A percentile compares a stretch with the other conserved stretches of the same genome.
phyloP scores from a whole-genome alignment of 1,140 invertebrate genomes.

The Homarus americanus region DNA sequence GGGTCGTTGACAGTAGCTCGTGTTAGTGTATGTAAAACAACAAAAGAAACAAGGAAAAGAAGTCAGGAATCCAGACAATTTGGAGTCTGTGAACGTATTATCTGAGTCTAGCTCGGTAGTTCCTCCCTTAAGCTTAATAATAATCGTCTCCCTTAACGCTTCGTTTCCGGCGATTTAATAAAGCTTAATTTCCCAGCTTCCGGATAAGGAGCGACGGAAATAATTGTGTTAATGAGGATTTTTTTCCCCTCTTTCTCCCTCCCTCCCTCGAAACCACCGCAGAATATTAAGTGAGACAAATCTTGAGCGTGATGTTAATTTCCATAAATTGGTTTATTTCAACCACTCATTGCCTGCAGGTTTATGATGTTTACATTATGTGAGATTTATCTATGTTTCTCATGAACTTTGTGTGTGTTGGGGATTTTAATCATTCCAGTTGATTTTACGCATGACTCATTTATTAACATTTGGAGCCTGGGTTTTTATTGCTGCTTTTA shows the following conservation, averaged over 20 bases:
- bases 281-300: neutral
- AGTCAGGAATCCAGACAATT: no score
- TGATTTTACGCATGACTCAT: no score
- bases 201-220: neutral
- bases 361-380: no score
- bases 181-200: conserved; percentile 5
- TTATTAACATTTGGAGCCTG: no score
- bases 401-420: no score
- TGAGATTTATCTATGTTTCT: no score
- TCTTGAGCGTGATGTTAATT: neutral
- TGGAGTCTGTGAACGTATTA: neutral
- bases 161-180: neutral
- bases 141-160: conserved; percentile 7
- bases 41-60: no score
- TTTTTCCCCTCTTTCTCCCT: neutral
- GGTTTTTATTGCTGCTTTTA: no score
- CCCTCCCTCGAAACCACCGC: neutral
- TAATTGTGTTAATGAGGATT: conserved; percentile 7
- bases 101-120: neutral
- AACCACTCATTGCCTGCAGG: no score
- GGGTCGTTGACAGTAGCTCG: no score
- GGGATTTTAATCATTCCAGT: no score
- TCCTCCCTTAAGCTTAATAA: neutral
- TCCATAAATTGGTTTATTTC: neutral
- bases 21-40: no score